These are phyloP conservation scores for Geothlypis trichas DNA, from an alignment of 2,113 vertebrate species.

Conservation along the genomic window DNA sequence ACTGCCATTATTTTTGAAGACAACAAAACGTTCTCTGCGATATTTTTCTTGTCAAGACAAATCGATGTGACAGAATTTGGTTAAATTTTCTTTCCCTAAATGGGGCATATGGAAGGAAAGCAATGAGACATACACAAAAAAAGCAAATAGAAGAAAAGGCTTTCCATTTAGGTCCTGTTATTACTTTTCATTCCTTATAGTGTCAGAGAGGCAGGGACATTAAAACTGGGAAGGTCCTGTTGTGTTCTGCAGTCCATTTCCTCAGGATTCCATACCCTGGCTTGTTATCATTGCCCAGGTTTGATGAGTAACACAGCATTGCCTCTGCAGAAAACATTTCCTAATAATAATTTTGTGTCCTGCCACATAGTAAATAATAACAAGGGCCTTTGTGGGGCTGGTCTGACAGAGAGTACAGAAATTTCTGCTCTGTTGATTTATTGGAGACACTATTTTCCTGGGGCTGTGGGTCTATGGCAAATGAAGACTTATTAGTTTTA, in stretches of 20 bases:
- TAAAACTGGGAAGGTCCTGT: background rate
- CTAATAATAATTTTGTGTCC: background rate
- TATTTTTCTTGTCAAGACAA: conserved; percentile 4
- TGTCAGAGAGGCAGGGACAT: background rate
- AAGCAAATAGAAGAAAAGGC: background rate
- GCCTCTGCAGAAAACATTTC: background rate
- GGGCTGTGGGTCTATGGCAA: background rate
- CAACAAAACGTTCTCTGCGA: background rate
- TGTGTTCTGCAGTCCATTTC: background rate
- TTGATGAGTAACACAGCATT: background rate
- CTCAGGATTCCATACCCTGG: fast-evolving
- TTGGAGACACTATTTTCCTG: background rate
- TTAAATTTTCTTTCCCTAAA: background rate
- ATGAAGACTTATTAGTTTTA: background rate
- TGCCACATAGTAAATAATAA: background rate
- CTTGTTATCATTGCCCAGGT: background rate
- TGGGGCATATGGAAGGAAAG: fast-evolving
- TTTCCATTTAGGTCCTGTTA: background rate
- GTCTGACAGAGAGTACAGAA: background rate
- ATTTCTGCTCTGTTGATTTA: background rate
- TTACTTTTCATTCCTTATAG: background rate
- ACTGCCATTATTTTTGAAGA: background rate
- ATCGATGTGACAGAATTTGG: background rate
- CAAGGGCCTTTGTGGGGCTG: background rate
- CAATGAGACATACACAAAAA: background rate